Conservation (phyloP, 2,797 vertebrate genomes). For the Threskiornis aethiopicus region DNA sequence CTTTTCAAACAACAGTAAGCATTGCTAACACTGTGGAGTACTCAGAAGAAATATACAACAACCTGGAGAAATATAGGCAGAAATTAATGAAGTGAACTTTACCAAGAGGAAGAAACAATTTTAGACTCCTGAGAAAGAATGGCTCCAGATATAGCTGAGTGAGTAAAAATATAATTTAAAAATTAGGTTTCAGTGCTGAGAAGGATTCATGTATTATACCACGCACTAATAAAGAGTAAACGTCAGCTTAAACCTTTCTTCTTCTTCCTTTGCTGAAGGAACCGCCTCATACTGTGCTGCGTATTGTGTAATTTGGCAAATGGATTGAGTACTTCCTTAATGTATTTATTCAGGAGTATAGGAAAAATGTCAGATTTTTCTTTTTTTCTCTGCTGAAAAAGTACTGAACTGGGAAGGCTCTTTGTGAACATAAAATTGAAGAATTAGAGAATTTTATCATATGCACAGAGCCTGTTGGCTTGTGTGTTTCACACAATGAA, state of each 20-base stretch:
- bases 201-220: neutral
- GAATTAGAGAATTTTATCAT: neutral
- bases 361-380: neutral
- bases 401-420: neutral
- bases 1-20: neutral
- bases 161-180: neutral
- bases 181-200: neutral
- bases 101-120: neutral
- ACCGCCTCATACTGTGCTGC: rapidly evolving
- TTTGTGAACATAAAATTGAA: neutral
- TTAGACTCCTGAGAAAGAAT: neutral
- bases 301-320: neutral
- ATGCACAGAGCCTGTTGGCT: neutral
- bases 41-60: neutral
- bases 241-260: neutral
- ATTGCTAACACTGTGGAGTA: neutral
- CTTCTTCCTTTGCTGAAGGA: neutral
- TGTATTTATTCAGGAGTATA: neutral
- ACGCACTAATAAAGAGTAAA: neutral
- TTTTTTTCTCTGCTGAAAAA: neutral
- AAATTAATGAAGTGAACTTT: neutral
- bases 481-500: neutral
- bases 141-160: neutral
- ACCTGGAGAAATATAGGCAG: neutral
- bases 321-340: neutral